Evolutionary conservation across 53 echinoderm and acorn worm species (phyloP), one percentile per base, ranked within the genome.

Genomic region (Astropecten irregularis): DNA sequence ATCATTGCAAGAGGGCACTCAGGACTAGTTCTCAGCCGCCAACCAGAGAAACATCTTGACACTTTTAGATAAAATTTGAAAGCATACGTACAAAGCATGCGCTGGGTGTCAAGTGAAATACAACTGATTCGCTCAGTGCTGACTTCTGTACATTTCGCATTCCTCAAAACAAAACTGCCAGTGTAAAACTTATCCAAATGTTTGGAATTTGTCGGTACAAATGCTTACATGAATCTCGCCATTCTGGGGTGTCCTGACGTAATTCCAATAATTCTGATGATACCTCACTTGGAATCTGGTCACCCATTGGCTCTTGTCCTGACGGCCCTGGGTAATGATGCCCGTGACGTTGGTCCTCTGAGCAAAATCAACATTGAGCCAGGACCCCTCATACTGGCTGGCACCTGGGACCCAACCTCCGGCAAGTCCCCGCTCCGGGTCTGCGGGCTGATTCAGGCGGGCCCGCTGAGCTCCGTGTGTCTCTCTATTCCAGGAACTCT

Each of bases 311-410:
- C 23, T 71, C 42, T 71, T 71, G 18, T 71, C 71, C 1, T 71
- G 51, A 3, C 71, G 71, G 50, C 71, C 71, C 71, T 71, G 71
- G 26, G 71, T 71, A 19, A 71, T 71, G 71, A 71, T 44, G 23
- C 71, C 71, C n/a, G 71, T 71, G 9, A 71, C 50, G 9, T 71
- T 50, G n/a, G 71, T 71, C 71, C 71, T 50, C 71, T 33, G 71
- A 16, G 52, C 32, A 71, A 71, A 51, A 51, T 51, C 51, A 29
- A 71, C 71, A 32, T 51, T 31, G 3, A 71, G 33, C 71, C 71
- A 71, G 6, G 6, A 6, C 6, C 42, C 42, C 6, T 6, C 6
- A 6, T 11, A 11, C 42, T 11, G 42, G 42, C 6, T 8, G 42
- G 28, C 3, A 13, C 38, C 13, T 23, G 71, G 33, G 32, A 49